These are phyloP conservation scores for Rhinolophus sinicus DNA, from an alignment of 2,113 vertebrate species.

Conservation along the genomic window DNA sequence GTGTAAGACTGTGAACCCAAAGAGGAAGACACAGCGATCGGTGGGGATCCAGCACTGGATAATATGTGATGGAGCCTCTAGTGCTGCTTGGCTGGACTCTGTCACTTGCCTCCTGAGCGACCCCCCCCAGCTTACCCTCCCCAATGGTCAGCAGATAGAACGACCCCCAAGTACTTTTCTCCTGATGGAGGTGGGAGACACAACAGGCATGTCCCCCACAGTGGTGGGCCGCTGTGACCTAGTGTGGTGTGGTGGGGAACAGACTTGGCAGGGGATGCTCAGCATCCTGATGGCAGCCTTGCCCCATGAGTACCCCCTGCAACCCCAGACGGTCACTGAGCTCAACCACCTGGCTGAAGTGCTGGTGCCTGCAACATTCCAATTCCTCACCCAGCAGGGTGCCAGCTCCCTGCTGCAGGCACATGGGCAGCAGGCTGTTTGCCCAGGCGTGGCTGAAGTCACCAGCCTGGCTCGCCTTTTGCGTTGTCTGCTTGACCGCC, in stretches of 20 bases:
- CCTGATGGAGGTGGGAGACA: slow-evolving; percentile 87
- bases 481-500: slow-evolving; percentile 83
- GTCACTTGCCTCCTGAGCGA: slow-evolving; percentile 84
- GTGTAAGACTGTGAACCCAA: neutral
- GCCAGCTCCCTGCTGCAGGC: slow-evolving; percentile 79
- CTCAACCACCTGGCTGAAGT: slow-evolving; percentile 86
- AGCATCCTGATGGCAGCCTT: slow-evolving; percentile 83
- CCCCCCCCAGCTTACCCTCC: slow-evolving; percentile 82
- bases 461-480: slow-evolving; percentile 87
- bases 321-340: slow-evolving; percentile 76
- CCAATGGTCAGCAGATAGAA: slow-evolving; percentile 85
- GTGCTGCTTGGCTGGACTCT: slow-evolving; percentile 87
- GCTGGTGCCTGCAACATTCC: slow-evolving; percentile 85
- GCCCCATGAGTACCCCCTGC: slow-evolving; percentile 79
- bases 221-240: slow-evolving; percentile 84
- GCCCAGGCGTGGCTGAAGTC: slow-evolving; percentile 83
- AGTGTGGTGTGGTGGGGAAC: slow-evolving; percentile 85
- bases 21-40: neutral
- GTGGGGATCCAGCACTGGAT: slow-evolving; percentile 85
- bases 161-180: slow-evolving; percentile 81
- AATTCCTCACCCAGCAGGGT: slow-evolving; percentile 79
- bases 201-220: slow-evolving; percentile 85
- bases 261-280: slow-evolving; percentile 88
- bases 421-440: slow-evolving; percentile 63
- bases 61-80: slow-evolving; percentile 88